phyloP scores from a whole-genome alignment of 2,888 invertebrate species.

The Drosophila limbata region DNA sequence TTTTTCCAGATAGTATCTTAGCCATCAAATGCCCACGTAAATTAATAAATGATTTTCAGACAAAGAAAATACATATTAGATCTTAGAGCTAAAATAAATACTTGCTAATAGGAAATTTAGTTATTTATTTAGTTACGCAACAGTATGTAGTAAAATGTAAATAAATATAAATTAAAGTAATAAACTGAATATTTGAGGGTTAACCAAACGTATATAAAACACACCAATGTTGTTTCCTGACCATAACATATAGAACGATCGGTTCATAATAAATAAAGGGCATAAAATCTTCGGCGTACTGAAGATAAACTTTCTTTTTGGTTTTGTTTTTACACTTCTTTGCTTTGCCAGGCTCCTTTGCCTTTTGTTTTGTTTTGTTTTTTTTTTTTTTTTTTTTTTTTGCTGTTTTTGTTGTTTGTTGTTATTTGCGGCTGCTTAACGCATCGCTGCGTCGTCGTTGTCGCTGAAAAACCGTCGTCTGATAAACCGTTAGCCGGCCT shows the following conservation, averaged over 20 bases:
- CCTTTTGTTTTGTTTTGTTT: constrained; percentile 5
- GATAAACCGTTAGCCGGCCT: constrained; percentile 56
- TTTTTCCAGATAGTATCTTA: too few relatives aligned
- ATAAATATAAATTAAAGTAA: too few relatives aligned
- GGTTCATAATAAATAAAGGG: background rate
- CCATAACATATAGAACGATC: background rate
- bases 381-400: constrained; percentile 8
- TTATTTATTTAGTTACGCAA: too few relatives aligned
- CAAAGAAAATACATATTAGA: too few relatives aligned
- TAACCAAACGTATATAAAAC: too few relatives aligned
- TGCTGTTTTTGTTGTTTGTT: constrained; percentile 16
- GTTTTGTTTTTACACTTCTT: background rate
- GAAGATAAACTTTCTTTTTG: background rate
- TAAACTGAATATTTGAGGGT: too few relatives aligned
- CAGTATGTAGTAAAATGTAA: too few relatives aligned
- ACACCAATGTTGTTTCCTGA: too few relatives aligned
- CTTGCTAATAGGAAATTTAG: too few relatives aligned
- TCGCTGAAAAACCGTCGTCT: constrained; percentile 37
- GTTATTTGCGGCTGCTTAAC: constrained; percentile 55
- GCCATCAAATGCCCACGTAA: too few relatives aligned
- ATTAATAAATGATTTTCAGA: too few relatives aligned
- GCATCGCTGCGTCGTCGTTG: constrained; percentile 51
- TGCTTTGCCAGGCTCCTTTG: constrained; percentile 23
- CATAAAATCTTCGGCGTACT: background rate
- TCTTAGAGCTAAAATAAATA: too few relatives aligned